Evolutionary conservation across 2,113 vertebrate genomes (phyloP).

Genomic region (Chloroceryle aenea): DNA sequence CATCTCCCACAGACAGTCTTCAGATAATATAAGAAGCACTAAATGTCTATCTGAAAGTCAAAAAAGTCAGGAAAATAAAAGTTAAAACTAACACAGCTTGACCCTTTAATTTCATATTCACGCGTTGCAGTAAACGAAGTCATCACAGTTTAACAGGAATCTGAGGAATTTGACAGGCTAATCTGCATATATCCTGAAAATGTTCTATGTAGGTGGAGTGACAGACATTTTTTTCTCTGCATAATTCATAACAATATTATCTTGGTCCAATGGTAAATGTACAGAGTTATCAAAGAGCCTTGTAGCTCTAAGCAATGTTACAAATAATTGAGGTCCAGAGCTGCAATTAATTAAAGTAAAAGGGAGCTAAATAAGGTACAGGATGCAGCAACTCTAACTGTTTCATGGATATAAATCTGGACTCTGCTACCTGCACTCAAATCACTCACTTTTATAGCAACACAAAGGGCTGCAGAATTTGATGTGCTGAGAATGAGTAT

Average conservation of each 20-base stretch:
- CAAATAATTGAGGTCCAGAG: background rate
- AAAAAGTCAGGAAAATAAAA: slow-evolving; percentile 3
- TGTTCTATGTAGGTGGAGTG: background rate
- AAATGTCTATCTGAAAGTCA: background rate
- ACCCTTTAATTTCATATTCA: slow-evolving; percentile 3
- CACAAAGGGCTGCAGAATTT: background rate
- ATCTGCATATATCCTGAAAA: slow-evolving; percentile 19
- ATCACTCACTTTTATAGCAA: background rate
- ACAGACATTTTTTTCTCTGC: background rate
- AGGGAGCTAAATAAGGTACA: background rate
- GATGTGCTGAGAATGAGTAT: background rate
- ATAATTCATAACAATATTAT: background rate
- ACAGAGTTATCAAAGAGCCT: background rate
- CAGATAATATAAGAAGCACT: background rate
- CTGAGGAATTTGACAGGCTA: background rate
- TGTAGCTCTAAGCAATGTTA: background rate
- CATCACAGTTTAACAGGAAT: background rate
- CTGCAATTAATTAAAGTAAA: background rate
- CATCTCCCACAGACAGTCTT: background rate
- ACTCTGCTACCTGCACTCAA: background rate
- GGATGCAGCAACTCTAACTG: background rate
- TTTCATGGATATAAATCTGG: background rate
- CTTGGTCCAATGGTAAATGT: background rate
- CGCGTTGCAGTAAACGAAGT: background rate
- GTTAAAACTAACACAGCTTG: background rate